Evolutionary conservation across 2,888 invertebrate genomes (phyloP), one percentile per base, ranked within the genome.

Genomic region (Macrophya alboannulata): DNA sequence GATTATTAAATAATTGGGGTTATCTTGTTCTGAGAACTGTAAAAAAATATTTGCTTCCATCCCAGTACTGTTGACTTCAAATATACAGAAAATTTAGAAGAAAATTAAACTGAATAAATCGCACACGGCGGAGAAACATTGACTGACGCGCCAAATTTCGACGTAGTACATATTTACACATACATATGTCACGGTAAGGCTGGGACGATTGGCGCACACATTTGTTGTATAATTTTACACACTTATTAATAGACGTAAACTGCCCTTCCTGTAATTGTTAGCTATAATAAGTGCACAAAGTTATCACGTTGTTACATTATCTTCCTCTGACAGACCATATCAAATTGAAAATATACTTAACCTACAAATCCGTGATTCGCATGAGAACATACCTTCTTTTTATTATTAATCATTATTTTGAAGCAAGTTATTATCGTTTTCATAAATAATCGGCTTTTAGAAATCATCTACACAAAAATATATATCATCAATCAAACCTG

Each of bases 121-220:
- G 21, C 21, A 74, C 72, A 45, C 72, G 72, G 72, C 9, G 31
- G 10, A 55, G n/a, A 31, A 77, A 51, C 51, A 43, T 25, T 55
- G 76, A 77, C 25, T n/a, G 76, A 31, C 51, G 76, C 76, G 76
- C 76, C 55, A 77, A 55, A 74, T 74, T 77, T 55, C 55, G 77
- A 55, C 77, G 77, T 37, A 55, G n/a, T n/a, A 31, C 31, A 55
- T n/a, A 55, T n/a, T n/a, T 55, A 55, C 55, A 55, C 55, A 55
- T 55, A 55, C 55, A 55, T 55, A 51, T 51, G 55, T 55, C 55
- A 77, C 77, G 77, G 77, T 77, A 77, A 76, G 76, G n/a, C 25
- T 76, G 15, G 40, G 71, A 76, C 21, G n/a, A 76, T 76, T 77
- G 51, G 51, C 31, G 31, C 31, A 55, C 55, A 77, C 25, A 37